phyloP scores from a whole-genome alignment of 1,140 invertebrate genomes.

The Hycleus phaleratus region DNA sequence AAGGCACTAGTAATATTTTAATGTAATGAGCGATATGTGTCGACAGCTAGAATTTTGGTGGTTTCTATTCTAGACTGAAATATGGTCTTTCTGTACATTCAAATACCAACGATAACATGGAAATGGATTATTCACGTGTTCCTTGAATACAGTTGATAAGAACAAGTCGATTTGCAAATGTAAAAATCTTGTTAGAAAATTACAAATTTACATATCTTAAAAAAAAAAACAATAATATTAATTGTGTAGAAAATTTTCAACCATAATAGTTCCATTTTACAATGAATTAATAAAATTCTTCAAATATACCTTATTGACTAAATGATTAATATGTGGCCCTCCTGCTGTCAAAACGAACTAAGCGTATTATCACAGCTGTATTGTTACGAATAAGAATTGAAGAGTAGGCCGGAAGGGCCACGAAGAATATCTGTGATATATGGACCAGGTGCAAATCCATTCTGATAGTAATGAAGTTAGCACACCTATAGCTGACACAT shows the following conservation, averaged over 20 bases:
- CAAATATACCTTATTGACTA: constrained; percentile 3
- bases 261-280: no score
- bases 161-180: constrained; percentile 5
- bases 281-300: neutral
- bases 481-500: constrained; percentile 25
- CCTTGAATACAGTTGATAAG: constrained; percentile 1
- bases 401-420: constrained; percentile 16
- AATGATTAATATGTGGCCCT: constrained; percentile 21
- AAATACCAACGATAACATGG: constrained; percentile 8
- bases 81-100: constrained; percentile 6
- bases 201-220: constrained; percentile 5
- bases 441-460: constrained; percentile 24
- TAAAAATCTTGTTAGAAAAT: constrained; percentile 14
- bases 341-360: constrained; percentile 19
- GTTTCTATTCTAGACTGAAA: constrained; percentile 9
- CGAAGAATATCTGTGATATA: constrained; percentile 18
- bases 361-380: constrained; percentile 28
- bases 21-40: constrained; percentile 22
- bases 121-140: constrained; percentile 16
- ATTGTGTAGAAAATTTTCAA: no score
- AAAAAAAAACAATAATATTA: no score
- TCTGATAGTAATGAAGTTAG: constrained; percentile 29
- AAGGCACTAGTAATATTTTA: constrained; percentile 22
- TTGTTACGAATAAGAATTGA: constrained; percentile 15
- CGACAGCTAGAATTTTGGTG: constrained; percentile 3